Evolutionary conservation across 2,113 vertebrate genomes (phyloP).

Genomic region (Ciconia boyciana): DNA sequence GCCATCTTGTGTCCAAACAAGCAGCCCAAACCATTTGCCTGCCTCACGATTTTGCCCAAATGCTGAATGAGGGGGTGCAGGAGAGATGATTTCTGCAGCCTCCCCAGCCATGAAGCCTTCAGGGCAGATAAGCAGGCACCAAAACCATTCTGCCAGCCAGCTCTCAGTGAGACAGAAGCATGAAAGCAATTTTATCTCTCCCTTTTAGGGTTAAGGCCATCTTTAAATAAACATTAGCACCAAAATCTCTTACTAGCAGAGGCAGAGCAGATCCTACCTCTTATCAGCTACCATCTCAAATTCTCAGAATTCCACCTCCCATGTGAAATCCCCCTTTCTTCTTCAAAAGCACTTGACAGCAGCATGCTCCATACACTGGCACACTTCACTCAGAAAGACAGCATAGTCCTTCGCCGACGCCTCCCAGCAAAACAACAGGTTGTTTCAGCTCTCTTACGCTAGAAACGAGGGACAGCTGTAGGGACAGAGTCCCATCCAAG

Average conservation of each 20-base stretch:
- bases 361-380: neutral
- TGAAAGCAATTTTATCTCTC: constrained; percentile 1
- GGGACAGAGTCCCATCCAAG: neutral
- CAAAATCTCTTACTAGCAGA: neutral
- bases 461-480: neutral
- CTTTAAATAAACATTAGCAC: constrained; percentile 21
- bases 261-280: neutral
- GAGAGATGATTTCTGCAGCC: neutral
- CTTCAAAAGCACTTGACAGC: neutral
- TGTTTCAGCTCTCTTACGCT: neutral
- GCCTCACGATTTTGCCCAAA: neutral
- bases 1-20: neutral
- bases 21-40: neutral
- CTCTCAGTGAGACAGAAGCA: neutral
- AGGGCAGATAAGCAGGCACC: neutral
- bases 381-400: neutral
- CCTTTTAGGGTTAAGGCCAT: neutral
- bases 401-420: neutral
- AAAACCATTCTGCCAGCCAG: neutral
- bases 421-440: neutral
- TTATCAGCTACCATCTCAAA: constrained; percentile 19
- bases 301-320: constrained; percentile 2
- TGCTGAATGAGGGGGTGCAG: neutral
- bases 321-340: neutral
- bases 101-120: neutral